Evolutionary conservation across 64 coral and sea anemone genomes (phyloP).

Genomic region (Montipora efflorescens): DNA sequence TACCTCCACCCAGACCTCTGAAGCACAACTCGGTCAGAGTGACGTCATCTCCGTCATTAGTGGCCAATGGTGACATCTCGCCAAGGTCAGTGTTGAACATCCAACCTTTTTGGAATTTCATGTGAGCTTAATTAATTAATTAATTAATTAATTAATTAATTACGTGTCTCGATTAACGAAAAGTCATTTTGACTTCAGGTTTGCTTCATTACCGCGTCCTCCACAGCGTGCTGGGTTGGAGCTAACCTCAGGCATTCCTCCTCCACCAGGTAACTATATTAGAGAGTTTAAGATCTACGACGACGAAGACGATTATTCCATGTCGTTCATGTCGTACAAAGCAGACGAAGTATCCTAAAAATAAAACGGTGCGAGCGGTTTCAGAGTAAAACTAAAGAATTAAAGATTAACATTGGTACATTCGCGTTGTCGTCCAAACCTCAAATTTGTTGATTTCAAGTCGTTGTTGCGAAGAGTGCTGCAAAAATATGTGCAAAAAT

Average conservation of each 20-base stretch:
- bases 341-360: too few species aligned
- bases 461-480: too few species aligned
- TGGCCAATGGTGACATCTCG: background rate
- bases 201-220: slow-evolving; percentile 13
- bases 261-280: background rate
- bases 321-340: too few species aligned
- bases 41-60: slow-evolving; percentile 10
- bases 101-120: background rate
- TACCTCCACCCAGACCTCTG: slow-evolving; percentile 60
- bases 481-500: too few species aligned
- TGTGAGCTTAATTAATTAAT: background rate
- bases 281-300: background rate
- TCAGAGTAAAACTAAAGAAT: too few species aligned
- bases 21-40: slow-evolving; percentile 7
- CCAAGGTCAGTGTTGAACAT: background rate
- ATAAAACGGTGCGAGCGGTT: too few species aligned
- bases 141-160: background rate
- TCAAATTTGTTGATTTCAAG: too few species aligned
- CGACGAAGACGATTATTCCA: too few species aligned
- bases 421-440: too few species aligned
- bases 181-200: background rate
- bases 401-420: too few species aligned
- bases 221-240: slow-evolving; percentile 2
- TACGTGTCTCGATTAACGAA: background rate
- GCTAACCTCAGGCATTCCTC: background rate